Percentiles rank a stretch among this genome's conserved stretches.
These are phyloP conservation scores for Pollenia griseotomentosa DNA, from an alignment of 2,888 invertebrate species.

Conservation along the genomic window DNA sequence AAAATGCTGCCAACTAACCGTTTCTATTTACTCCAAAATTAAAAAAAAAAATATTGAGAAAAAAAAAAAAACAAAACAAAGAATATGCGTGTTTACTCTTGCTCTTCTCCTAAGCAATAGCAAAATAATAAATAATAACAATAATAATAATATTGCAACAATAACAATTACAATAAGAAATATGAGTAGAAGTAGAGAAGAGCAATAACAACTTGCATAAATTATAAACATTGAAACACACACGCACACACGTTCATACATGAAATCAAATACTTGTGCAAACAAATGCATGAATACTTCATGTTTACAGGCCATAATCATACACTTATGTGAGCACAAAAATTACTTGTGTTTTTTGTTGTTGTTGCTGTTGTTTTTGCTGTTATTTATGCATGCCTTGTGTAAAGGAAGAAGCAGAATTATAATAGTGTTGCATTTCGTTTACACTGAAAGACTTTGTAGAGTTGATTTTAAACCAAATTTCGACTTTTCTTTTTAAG, in stretches of 20 bases:
- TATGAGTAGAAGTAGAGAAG: constrained; percentile 21
- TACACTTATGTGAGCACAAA: constrained; percentile 61
- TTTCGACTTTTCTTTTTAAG: not conserved
- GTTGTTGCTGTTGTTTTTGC: constrained; percentile 5
- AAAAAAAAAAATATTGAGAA: not conserved
- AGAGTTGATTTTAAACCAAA: not conserved
- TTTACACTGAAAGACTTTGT: constrained; percentile 25
- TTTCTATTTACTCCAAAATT: constrained; percentile 52
- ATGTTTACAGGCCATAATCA: constrained; percentile 66
- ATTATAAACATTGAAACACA: constrained; percentile 42
- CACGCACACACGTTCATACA: not conserved
- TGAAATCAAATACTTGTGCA: not conserved
- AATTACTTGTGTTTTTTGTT: constrained; percentile 17
- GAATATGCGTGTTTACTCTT: constrained; percentile 57
- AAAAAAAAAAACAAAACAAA: not conserved
- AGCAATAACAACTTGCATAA: constrained; percentile 63
- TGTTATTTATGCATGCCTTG: constrained; percentile 44
- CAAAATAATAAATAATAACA: not conserved
- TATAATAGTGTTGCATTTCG: constrained; percentile 24
- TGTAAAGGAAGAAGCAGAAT: constrained; percentile 11
- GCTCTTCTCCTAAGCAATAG: constrained; percentile 5
- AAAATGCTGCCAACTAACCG: constrained; percentile 50
- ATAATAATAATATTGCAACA: constrained; percentile 8
- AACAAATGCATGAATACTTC: constrained; percentile 16
- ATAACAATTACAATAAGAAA: constrained; percentile 50